A percentile compares a stretch with the other conserved stretches of the same genome.
These are phyloP conservation scores for Heterodera schachtii DNA, from an alignment of 1,140 invertebrate species.

Conservation along the genomic window DNA sequence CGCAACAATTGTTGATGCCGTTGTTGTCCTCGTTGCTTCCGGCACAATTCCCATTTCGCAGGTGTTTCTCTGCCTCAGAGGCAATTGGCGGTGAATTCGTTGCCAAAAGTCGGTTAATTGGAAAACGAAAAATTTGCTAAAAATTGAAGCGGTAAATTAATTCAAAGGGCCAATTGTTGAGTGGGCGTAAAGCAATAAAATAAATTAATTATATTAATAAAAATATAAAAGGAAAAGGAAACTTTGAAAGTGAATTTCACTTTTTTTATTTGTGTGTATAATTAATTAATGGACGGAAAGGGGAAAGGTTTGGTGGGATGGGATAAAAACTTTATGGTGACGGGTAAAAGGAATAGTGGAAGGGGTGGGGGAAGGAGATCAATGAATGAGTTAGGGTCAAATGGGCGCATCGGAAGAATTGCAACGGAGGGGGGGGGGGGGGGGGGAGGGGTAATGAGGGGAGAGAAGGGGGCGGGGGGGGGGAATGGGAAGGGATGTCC, in stretches of 20 bases:
- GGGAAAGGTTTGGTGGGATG: neutral
- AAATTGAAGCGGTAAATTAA: neutral
- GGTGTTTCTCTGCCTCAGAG: neutral
- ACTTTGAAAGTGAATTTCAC: neutral
- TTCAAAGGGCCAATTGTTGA: neutral
- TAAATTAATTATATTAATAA: neutral
- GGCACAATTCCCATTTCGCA: neutral
- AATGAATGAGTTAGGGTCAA: neutral
- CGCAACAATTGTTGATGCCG: neutral
- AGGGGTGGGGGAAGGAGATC: neutral
- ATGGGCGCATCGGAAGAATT: neutral
- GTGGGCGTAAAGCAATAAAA: neutral
- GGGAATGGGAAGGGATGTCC: no score
- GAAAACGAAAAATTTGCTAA: neutral
- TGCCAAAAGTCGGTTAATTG: neutral
- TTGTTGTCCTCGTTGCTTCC: neutral
- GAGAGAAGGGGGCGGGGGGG: no score
- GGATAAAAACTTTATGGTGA: neutral
- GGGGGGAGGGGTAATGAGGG: no score
- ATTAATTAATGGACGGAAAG: neutral
- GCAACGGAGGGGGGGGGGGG: no score
- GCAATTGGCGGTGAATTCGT: neutral
- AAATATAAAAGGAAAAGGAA: neutral
- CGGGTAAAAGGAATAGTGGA: neutral
- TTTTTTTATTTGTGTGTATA: neutral